Evolutionary conservation across 2,888 invertebrate species (phyloP).

Genomic region (Drosophila merina): DNA sequence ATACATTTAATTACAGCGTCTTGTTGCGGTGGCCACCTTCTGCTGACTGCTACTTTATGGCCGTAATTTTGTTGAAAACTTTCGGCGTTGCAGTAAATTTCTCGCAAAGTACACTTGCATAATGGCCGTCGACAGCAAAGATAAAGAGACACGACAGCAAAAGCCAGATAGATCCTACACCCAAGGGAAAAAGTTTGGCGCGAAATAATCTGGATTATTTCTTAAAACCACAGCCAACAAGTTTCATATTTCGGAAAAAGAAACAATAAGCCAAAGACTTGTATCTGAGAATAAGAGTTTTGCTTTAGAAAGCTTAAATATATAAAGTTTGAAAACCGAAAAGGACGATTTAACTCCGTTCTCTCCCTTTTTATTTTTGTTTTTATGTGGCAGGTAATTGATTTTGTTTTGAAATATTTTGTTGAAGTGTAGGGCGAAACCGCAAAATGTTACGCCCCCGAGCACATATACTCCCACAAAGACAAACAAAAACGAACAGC

Average conservation of each 20-base stretch:
- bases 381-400: slow-evolving; percentile 6
- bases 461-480: slow-evolving; percentile 4
- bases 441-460: slow-evolving; percentile 28
- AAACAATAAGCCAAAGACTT: not conserved
- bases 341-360: not conserved
- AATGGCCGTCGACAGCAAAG: slow-evolving; percentile 38
- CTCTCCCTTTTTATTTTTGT: too few relatives aligned
- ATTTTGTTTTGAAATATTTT: slow-evolving; percentile 10
- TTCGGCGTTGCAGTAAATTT: slow-evolving; percentile 63
- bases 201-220: not conserved
- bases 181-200: not conserved
- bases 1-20: slow-evolving; percentile 62
- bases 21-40: slow-evolving; percentile 41
- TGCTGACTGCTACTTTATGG: slow-evolving; percentile 63
- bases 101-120: slow-evolving; percentile 26
- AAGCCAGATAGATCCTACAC: slow-evolving; percentile 18
- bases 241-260: too few relatives aligned
- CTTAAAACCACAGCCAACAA: too few relatives aligned
- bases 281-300: not conserved
- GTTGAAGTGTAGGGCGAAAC: slow-evolving; percentile 25
- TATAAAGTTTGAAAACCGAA: not conserved
- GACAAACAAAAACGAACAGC: slow-evolving; percentile 10
- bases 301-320: not conserved
- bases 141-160: slow-evolving; percentile 40
- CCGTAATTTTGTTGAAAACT: slow-evolving; percentile 69